phyloP scores from a whole-genome alignment of 2,113 vertebrate species.

The Poicephalus meyeri region DNA sequence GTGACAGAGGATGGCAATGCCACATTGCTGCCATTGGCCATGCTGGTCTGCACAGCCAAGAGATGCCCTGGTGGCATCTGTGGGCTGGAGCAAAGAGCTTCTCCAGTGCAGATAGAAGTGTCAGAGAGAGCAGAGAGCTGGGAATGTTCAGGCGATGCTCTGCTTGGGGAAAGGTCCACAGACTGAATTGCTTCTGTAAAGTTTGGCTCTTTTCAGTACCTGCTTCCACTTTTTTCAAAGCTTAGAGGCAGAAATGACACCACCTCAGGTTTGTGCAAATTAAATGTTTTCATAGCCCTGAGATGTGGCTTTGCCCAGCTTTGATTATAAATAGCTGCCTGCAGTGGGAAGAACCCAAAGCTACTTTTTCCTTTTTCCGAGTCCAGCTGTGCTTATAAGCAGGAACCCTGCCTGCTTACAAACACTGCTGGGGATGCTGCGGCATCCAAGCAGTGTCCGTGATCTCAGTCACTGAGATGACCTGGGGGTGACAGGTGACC shows the following conservation, averaged over 20 bases:
- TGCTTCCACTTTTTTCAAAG: not conserved
- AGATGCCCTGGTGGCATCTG: not conserved
- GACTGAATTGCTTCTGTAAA: fast-evolving
- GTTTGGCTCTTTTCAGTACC: no score
- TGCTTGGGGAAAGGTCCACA: fast-evolving
- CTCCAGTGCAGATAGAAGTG: fast-evolving
- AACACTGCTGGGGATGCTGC: not conserved
- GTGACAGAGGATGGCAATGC: not conserved
- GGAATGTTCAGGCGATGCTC: not conserved
- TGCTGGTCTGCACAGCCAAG: fast-evolving
- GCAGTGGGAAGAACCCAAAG: fast-evolving
- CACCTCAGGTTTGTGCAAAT: not conserved
- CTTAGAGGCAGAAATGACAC: not conserved
- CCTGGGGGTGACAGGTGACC: not conserved
- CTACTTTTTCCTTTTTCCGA: not conserved
- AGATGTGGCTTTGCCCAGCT: not conserved
- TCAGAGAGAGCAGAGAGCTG: fast-evolving
- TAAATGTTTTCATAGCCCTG: not conserved
- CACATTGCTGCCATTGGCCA: fast-evolving
- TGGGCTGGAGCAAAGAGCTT: not conserved
- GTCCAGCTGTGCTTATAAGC: not conserved
- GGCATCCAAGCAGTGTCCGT: not conserved
- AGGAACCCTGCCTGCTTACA: not conserved
- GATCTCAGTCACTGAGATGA: not conserved
- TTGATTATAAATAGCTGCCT: not conserved